phyloP scores from a whole-genome alignment of 2,797 vertebrate species.

The Pterois miles region DNA sequence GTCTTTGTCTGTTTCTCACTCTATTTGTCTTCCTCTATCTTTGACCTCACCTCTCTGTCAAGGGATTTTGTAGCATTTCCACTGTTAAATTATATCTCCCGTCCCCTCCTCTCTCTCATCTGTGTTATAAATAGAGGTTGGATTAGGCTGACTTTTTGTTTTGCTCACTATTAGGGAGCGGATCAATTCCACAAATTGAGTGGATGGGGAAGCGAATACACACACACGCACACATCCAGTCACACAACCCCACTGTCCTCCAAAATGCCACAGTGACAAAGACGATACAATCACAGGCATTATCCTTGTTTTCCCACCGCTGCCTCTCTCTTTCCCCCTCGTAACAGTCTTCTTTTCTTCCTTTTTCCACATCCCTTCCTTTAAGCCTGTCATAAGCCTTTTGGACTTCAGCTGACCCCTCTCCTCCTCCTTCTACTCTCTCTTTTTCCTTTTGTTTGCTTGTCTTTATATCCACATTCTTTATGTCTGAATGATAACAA shows the following conservation, averaged over 20 bases:
- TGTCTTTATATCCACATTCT: conserved; percentile 25
- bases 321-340: conserved; percentile 13
- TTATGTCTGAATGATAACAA: conserved; percentile 21
- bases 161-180: conserved; percentile 65
- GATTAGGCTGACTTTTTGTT: conserved; percentile 70
- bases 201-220: conserved; percentile 50
- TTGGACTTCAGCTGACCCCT: conserved; percentile 65
- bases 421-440: conserved; percentile 1
- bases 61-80: conserved; percentile 18
- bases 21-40: conserved; percentile 39
- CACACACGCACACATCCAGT: conserved; percentile 14
- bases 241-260: conserved; percentile 57
- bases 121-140: conserved; percentile 59
- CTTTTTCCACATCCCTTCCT: conserved; percentile 60
- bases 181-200: conserved; percentile 79
- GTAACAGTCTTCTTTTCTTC: conserved; percentile 36
- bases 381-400: conserved; percentile 55
- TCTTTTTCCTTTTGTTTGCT: background rate
- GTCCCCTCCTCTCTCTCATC: conserved; percentile 11
- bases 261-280: conserved; percentile 69
- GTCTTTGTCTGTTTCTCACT: background rate
- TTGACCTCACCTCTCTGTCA: conserved; percentile 34
- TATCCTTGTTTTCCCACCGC: conserved; percentile 56
- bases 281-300: conserved; percentile 58
- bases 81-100: conserved; percentile 33